phyloP scores from a whole-genome alignment of 2,888 invertebrate species.

The Stomorhina lunata region DNA sequence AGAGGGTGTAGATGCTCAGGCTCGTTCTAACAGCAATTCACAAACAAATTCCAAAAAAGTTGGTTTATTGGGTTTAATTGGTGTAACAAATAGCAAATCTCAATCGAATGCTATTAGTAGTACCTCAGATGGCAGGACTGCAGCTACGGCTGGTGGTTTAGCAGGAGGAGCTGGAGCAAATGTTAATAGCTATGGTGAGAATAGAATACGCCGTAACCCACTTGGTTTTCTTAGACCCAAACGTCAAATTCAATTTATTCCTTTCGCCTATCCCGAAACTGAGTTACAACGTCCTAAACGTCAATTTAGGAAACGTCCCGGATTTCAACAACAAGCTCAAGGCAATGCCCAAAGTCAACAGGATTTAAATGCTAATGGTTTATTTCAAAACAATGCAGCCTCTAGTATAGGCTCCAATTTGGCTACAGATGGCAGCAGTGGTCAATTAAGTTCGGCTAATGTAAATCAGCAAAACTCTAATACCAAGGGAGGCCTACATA shows the following conservation, averaged over 20 bases:
- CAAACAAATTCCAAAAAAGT: slow-evolving; percentile 69
- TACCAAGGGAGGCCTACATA: slow-evolving; percentile 68
- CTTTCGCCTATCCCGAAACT: slow-evolving; percentile 69
- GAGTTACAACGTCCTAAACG: slow-evolving; percentile 58
- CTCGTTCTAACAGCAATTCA: slow-evolving; percentile 71
- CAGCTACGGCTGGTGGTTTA: slow-evolving; percentile 72
- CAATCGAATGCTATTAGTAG: slow-evolving; percentile 74
- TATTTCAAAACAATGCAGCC: slow-evolving; percentile 71
- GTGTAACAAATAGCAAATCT: slow-evolving; percentile 71
- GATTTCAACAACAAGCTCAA: slow-evolving; percentile 75
- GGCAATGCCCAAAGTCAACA: slow-evolving; percentile 74
- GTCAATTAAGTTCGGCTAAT: slow-evolving; percentile 77
- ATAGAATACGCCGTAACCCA: slow-evolving; percentile 66
- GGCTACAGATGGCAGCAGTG: slow-evolving; percentile 74
- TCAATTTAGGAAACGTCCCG: slow-evolving; percentile 57
- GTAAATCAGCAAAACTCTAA: slow-evolving; percentile 73
- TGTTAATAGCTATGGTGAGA: slow-evolving; percentile 17
- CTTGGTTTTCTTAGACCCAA: slow-evolving; percentile 69
- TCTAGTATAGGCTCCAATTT: slow-evolving; percentile 77
- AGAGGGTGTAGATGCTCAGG: slow-evolving; percentile 72
- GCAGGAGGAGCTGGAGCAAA: slow-evolving; percentile 68
- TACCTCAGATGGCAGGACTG: slow-evolving; percentile 72
- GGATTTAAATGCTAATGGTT: slow-evolving; percentile 66
- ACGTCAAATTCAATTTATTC: slow-evolving; percentile 71
- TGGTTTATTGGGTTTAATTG: slow-evolving; percentile 72